These are phyloP conservation scores for Stichodactyla helianthus DNA, from an alignment of 64 coral and sea anemone genomes.

Conservation along the genomic window DNA sequence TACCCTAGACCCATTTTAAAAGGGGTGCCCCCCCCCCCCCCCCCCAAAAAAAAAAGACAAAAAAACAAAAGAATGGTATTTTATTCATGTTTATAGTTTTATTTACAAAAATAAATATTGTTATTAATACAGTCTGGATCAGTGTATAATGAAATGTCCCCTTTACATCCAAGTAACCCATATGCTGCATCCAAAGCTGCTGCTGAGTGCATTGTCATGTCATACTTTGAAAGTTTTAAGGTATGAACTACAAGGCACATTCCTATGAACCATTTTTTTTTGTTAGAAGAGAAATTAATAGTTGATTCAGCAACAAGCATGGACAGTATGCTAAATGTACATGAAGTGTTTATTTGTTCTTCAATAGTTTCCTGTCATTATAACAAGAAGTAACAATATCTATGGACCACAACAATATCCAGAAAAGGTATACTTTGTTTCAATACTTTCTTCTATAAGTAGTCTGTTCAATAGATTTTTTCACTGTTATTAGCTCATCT, in stretches of 20 bases:
- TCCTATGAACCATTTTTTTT: no score
- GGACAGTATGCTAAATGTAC: no score
- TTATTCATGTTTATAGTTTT: neutral
- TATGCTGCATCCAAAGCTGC: conserved; percentile 54
- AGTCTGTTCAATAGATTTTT: neutral
- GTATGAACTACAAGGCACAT: neutral
- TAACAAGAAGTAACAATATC: conserved; percentile 48
- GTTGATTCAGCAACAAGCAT: no score
- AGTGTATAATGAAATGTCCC: conserved; percentile 25
- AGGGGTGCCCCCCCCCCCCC: no score
- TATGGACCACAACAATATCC: conserved; percentile 58
- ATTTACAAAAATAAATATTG: neutral
- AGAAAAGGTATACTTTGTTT: conserved; percentile 24
- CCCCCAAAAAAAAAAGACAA: no score
- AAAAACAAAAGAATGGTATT: no score
- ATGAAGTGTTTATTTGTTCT: neutral
- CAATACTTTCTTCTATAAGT: neutral
- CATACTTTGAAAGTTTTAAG: conserved; percentile 51
- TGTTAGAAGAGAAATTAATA: no score
- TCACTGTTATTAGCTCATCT: no score
- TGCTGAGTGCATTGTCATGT: conserved; percentile 49
- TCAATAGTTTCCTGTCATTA: conserved; percentile 40
- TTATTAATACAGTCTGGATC: neutral
- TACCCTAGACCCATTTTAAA: no score
- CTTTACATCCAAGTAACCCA: conserved; percentile 41